Evolutionary conservation across 1,140 invertebrate species (phyloP), one percentile per base, ranked within the genome.

Genomic region (Arion vulgaris): DNA sequence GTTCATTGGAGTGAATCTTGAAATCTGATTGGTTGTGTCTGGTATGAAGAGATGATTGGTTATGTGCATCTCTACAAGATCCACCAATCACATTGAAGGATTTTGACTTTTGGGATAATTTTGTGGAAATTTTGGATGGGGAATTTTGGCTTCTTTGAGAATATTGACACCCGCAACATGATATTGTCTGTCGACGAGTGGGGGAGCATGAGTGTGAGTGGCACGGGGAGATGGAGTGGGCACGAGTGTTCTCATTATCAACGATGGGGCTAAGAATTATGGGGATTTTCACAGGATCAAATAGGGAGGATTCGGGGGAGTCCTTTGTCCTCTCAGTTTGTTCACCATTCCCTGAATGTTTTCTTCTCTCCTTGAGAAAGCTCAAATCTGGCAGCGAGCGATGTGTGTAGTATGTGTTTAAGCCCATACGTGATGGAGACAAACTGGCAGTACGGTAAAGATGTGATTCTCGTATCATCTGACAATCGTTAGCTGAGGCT

Each of bases 331-430:
- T 26, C n/a, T 38, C 39, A 32, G n/a, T 32, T 5, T 34, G 28
- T 66, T 66, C 62, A 32, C 28, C n/a, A 23, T 15, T 28, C 19
- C n/a, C 32, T 41, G 15, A 34, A 23, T 62, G 34, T 32, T 73
- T 83, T 28, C 49, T 36, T 39, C 79, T 72, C 32, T 75, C 83
- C 5, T 86, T 79, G 62, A 89, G 73, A 72, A 90, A 90, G 32
- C 85, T 88, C 26, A 91, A 81, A 69, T 91, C 90, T 39, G 90
- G 90, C 38, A 91, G 79, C 62, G 90, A 90, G 28, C 85, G 84
- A 41, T 89, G 85, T 15, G 88, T 87, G 79, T 90, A 90, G 81
- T 86, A 88, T 53, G 76, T 80, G 34, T 81, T 84, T 45, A 81
- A 62, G 26, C 83, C 82, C 39, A 83, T 82, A 45, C 84, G 57